These are phyloP conservation scores for Capra hircus DNA, from an alignment of 2,113 vertebrate genomes.

Conservation along the genomic window DNA sequence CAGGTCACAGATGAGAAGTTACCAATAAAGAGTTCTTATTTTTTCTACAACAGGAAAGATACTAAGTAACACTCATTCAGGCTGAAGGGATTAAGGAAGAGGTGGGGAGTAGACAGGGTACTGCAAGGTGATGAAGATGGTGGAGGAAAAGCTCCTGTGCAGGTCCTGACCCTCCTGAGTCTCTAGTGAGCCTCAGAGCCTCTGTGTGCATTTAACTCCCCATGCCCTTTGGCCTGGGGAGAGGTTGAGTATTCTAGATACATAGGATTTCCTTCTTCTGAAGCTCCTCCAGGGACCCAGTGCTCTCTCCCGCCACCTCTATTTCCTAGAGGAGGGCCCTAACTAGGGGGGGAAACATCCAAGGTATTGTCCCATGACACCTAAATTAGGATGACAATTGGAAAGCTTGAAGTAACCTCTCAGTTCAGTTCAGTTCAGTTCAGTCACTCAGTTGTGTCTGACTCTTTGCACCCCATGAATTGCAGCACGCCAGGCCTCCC, in stretches of 20 bases:
- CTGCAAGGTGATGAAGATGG: background rate
- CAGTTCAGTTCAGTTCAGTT: too few species aligned
- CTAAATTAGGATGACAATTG: background rate
- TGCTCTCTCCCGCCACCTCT: background rate
- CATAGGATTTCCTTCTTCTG: background rate
- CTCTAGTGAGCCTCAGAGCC: background rate
- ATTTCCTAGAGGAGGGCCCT: background rate
- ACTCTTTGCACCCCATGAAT: too few species aligned
- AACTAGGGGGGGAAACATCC: background rate
- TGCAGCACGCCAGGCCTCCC: too few species aligned
- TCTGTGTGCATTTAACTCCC: background rate
- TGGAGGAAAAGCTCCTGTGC: background rate
- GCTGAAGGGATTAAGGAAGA: background rate
- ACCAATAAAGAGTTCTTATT: background rate
- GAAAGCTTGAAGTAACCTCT: background rate
- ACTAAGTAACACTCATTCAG: background rate
- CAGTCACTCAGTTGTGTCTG: too few species aligned
- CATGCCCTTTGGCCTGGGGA: background rate
- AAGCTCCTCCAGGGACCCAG: background rate
- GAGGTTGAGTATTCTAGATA: background rate
- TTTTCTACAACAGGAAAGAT: background rate
- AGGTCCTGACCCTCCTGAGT: background rate
- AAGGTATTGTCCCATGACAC: background rate
- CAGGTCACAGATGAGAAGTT: background rate
- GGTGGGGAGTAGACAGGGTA: background rate